Base-by-base conservation (phyloP, 2,113 vertebrate species). In the Corvus cornix region DNA sequence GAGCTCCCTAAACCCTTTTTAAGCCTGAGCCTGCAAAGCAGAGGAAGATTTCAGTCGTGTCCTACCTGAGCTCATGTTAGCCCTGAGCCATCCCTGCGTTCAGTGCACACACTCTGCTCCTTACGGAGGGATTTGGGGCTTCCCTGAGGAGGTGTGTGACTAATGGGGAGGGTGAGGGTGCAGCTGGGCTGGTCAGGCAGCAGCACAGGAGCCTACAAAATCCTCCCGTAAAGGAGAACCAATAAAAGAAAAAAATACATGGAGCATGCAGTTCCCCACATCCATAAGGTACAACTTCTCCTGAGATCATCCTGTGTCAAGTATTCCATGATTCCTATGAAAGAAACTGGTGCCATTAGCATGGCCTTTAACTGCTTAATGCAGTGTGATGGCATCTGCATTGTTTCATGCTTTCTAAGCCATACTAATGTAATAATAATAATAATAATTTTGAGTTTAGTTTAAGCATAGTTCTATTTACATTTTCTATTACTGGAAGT, bases 1-100 rank as follows among this genome's bases (percentile, higher is more conserved):
- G 87, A 87, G 66, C 60, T 46, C 41, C 6, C 37, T 9, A 11
- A 68, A 82, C 16, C 21, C 19, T 21, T 39, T 39, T n/a, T 31
- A 72, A 95, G 53, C 33, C 87, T 69, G 73, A 44, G 76, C 56
- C 82, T 44, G 48, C 88, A 53, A 35, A 93, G 62, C 55, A 73
- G 82, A 70, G 70, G 82, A 86, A 62, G 75, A 33, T 87, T 95
- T 96, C 44, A 52, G 84, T 74, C 51, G 31, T 79, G 49, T 43
- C 11, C 30, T 79, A 33, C 79, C 82, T 37, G 89, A 94, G 82
- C 81, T 97, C 82, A 11, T 66, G 90, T 79, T 70, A 90, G 87
- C 85, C 95, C 73, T 73, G 74, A 95, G 90, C 17, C 69, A 74
- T 88, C 94, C 13, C 43, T 67, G 95, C 62, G 24, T 87, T 96